Evolutionary conservation across 2,113 vertebrate genomes (phyloP), one percentile per base, ranked within the genome.

Genomic region (Suricata suricatta): DNA sequence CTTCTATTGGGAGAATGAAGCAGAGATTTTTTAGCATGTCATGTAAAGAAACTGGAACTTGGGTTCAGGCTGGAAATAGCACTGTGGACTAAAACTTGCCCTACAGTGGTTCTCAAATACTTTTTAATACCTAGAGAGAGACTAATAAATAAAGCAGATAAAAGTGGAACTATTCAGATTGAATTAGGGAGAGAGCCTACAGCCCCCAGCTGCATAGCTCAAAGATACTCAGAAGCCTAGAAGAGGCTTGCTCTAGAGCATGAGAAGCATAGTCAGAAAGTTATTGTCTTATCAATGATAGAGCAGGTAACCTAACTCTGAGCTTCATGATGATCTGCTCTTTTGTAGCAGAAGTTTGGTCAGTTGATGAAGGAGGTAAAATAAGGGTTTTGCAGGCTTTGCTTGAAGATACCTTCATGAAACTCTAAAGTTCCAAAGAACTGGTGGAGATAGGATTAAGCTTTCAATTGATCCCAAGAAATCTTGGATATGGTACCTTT

Each of bases 1-100:
- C 57, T 93, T 93, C 54, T 87, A 1, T 21, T 19, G 90, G 72
- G 89, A 93, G 77, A 66, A 63, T 16, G 19, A 88, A 68, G 69
- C n/a, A 44, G 74, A 95, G 88, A 93, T 97, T 95, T 95, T 90
- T 88, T 90, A 77, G 88, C 80, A 15, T 88, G 84, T 86, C 94
- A 90, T 15, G 15, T 80, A 84, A 77, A 81, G 57, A 96, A 71
- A 66, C 60, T 80, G 25, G 76, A 93, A 72, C 50, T 77, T 74
- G 90, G n/a, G 50, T 92, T 95, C 88, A 87, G 60, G 38, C 29
- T 95, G 80, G 41, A 88, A 93, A 82, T 94, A 82, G 41, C 38
- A 33, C 60, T 60, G 57, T 0, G 4, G 60, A 81, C 7, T 77
- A 57, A 60, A 89, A 64, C 66, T 60, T 95, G 47, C 50, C 57